Evolutionary conservation across 2,113 vertebrate species (phyloP).

Genomic region (Chrysochloris asiatica): DNA sequence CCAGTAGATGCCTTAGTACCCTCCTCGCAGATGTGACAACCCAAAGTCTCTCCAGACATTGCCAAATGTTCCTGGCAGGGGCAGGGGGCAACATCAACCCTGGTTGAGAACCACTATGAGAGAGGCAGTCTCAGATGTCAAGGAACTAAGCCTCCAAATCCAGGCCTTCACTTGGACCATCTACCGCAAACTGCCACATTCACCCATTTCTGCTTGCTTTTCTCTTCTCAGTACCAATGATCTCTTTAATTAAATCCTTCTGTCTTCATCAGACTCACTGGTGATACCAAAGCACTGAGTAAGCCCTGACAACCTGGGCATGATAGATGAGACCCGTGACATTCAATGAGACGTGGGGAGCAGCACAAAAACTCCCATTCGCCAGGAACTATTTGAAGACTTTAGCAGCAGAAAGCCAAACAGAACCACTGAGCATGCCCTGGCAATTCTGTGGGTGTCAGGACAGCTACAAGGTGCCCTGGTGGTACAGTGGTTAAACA

Average conservation of each 20-base stretch:
- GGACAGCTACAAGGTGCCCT: not conserved
- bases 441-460: not conserved
- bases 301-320: not conserved
- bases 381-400: rapidly evolving
- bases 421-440: rapidly evolving
- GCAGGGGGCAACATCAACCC: not conserved
- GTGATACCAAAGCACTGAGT: not conserved
- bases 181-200: rapidly evolving
- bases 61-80: rapidly evolving
- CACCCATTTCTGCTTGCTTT: rapidly evolving
- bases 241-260: conserved; percentile 5
- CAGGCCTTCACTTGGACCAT: not conserved
- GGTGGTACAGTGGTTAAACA: too few species aligned
- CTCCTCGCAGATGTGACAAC: rapidly evolving
- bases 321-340: rapidly evolving
- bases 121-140: not conserved
- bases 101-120: rapidly evolving
- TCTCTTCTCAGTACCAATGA: not conserved
- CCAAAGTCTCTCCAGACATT: not conserved
- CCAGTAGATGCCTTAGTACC: too few species aligned
- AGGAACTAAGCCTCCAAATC: not conserved
- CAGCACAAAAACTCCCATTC: rapidly evolving
- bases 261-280: not conserved
- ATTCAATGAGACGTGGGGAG: rapidly evolving
- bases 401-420: not conserved